Conservation (phyloP, 2,113 vertebrate species). For the Calypte anna region DNA sequence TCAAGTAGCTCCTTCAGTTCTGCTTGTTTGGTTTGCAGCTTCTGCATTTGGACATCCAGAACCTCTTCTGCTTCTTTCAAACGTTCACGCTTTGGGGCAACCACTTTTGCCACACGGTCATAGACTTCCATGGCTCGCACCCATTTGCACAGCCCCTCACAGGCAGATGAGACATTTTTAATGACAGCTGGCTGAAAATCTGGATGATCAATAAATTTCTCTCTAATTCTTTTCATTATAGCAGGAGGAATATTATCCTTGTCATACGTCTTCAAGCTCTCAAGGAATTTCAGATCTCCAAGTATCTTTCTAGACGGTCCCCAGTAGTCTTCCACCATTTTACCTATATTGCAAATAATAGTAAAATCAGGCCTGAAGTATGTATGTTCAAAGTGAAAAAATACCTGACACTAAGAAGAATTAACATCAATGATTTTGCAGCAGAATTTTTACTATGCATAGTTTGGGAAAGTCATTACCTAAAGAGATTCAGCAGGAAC, state of each 20-base stretch:
- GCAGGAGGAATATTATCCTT: constrained; percentile 86
- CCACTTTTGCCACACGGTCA: constrained; percentile 87
- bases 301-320: constrained; percentile 89
- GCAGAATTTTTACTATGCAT: background rate
- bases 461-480: background rate
- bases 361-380: background rate
- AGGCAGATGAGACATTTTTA: constrained; percentile 91
- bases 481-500: background rate
- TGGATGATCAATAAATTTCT: constrained; percentile 86
- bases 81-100: constrained; percentile 87
- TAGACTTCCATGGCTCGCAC: constrained; percentile 93
- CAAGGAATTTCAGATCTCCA: constrained; percentile 89
- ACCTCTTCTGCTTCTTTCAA: constrained; percentile 81
- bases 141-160: constrained; percentile 94
- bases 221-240: constrained; percentile 88
- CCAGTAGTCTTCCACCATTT: constrained; percentile 95
- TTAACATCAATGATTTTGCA: background rate
- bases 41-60: constrained; percentile 81
- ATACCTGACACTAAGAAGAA: background rate
- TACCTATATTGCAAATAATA: constrained; percentile 77
- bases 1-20: constrained; percentile 88
- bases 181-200: constrained; percentile 89
- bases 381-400: background rate
- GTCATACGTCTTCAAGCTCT: constrained; percentile 86
- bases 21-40: constrained; percentile 82